A percentile compares a stretch with the other conserved stretches of the same genome.
Conservation (phyloP, 2,888 invertebrate species). For the Fissipunctia ypsillon region DNA sequence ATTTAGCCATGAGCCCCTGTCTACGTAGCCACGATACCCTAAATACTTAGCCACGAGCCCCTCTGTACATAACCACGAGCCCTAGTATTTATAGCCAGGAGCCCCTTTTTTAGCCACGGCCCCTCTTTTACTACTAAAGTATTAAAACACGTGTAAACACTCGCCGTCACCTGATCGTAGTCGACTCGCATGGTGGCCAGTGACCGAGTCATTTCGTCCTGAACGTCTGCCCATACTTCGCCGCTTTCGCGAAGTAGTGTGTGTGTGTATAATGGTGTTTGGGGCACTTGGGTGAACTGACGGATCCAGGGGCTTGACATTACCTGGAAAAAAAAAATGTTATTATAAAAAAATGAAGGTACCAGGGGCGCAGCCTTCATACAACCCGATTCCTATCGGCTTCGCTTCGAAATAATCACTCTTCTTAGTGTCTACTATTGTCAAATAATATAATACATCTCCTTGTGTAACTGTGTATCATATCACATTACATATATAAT, state of each 20-base stretch:
- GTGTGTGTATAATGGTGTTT: slow-evolving; percentile 98
- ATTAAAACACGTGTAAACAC: slow-evolving; percentile 40
- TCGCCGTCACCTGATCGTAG: slow-evolving; percentile 94
- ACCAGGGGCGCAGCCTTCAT: no score
- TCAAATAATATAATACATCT: no score
- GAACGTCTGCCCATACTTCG: slow-evolving; percentile 99
- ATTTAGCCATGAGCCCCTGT: neutral
- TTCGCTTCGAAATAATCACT: no score
- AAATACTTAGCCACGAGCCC: neutral
- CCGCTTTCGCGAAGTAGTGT: slow-evolving; percentile 97
- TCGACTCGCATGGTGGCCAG: slow-evolving; percentile 99
- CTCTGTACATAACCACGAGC: no score
- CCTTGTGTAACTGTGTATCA: no score
- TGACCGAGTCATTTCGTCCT: slow-evolving; percentile 99
- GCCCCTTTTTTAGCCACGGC: neutral
- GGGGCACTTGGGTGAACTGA: slow-evolving; percentile 96
- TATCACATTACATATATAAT: no score
- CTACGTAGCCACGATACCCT: no score
- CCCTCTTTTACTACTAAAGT: neutral
- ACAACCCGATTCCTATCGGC: no score
- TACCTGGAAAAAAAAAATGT: slow-evolving; percentile 79
- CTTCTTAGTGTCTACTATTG: no score
- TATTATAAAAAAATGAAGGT: no score
- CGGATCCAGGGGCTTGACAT: slow-evolving; percentile 87
- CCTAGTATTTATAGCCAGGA: no score